These are phyloP conservation scores for Monoplex corrugatus DNA, from an alignment of 2,888 invertebrate species.

Conservation along the genomic window DNA sequence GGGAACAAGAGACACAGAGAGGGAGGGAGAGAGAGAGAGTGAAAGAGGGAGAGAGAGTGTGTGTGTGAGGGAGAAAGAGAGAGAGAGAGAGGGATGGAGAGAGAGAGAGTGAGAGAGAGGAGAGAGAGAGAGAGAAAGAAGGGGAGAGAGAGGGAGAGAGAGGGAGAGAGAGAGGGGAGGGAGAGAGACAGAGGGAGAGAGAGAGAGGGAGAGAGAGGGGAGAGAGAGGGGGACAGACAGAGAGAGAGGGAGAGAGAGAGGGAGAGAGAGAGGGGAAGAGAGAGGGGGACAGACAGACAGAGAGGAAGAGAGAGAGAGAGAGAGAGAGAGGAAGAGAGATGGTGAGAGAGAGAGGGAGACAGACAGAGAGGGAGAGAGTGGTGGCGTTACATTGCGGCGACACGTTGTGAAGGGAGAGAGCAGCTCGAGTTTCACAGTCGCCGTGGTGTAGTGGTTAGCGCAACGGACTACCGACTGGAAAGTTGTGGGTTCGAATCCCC, in stretches of 20 bases:
- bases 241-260: not conserved
- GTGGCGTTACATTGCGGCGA: not conserved
- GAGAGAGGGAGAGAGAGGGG: no score
- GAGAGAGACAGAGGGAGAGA: not conserved
- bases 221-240: no score
- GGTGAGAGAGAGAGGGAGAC: not conserved
- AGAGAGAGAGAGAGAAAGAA: not conserved
- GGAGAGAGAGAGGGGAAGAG: not conserved
- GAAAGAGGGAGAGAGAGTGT: constrained; percentile 2
- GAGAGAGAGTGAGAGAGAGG: not conserved
- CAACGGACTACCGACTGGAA: no score
- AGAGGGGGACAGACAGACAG: not conserved
- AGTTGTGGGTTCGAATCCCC: no score
- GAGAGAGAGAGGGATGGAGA: not conserved
- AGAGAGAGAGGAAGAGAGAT: not conserved
- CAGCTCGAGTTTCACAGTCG: no score
- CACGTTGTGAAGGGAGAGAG: no score
- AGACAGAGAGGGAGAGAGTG: not conserved
- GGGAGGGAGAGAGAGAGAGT: not conserved
- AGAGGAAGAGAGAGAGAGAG: not conserved
- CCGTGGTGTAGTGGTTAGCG: no score
- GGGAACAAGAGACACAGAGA: not conserved
- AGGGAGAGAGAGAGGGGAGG: not conserved
- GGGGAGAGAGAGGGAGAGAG: not conserved
- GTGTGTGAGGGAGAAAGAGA: not conserved